phyloP scores from a whole-genome alignment of 37 sponge, comb jelly and placozoan genomes.

The Amphimedon queenslandica region DNA sequence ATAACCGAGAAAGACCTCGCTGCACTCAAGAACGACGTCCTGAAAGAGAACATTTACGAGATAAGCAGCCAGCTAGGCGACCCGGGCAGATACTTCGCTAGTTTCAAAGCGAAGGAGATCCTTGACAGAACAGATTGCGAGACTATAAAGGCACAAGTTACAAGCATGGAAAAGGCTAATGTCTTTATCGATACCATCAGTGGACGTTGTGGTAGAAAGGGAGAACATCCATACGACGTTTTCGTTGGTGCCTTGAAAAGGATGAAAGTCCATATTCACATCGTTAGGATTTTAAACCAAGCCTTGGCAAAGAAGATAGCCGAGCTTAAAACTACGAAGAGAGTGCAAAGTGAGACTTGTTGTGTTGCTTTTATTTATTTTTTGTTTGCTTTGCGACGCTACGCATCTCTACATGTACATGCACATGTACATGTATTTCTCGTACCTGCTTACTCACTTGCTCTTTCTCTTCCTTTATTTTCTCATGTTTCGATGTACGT shows the following conservation, averaged over 20 bases:
- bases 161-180: constrained; percentile 13
- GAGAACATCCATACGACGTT: constrained; percentile 39
- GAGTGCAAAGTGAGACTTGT: not conserved
- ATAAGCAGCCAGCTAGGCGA: constrained; percentile 55
- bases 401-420: no score
- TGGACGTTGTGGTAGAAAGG: not conserved
- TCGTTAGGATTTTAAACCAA: constrained; percentile 30
- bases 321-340: not conserved
- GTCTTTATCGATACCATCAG: constrained; percentile 12
- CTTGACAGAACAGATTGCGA: constrained; percentile 23
- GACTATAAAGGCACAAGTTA: constrained; percentile 30
- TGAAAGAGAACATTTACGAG: constrained; percentile 17
- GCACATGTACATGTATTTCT: no score
- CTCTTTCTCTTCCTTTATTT: no score
- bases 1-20: constrained; percentile 9
- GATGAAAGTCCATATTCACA: constrained; percentile 60
- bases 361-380: not conserved
- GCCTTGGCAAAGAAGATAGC: constrained; percentile 17
- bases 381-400: no score
- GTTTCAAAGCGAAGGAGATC: constrained; percentile 33
- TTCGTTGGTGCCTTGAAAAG: constrained; percentile 43
- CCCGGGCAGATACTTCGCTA: constrained; percentile 52
- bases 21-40: constrained; percentile 25
- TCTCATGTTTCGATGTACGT: no score
- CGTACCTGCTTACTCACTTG: no score